These are phyloP conservation scores for Cryptocephalus moraei DNA, from an alignment of 2,888 invertebrate species.

Conservation along the genomic window DNA sequence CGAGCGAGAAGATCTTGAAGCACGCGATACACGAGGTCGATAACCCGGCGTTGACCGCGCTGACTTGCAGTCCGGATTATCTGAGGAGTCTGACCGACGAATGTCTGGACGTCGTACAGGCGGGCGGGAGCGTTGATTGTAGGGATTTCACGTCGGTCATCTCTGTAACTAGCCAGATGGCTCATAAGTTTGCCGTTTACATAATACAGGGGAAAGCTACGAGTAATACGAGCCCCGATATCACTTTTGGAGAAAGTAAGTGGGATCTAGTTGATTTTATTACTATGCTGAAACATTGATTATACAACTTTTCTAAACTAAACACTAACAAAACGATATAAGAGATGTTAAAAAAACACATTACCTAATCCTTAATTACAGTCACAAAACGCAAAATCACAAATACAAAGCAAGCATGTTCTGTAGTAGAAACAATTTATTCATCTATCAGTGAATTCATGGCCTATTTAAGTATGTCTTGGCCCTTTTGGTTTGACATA, in stretches of 20 bases:
- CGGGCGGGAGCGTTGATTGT: slow-evolving; percentile 18
- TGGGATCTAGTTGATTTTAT: slow-evolving; percentile 9
- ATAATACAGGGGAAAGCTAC: slow-evolving; percentile 67
- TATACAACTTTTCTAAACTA: too few species aligned
- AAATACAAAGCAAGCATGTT: too few species aligned
- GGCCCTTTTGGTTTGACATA: too few species aligned
- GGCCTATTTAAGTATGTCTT: neutral
- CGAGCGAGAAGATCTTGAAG: slow-evolving; percentile 30
- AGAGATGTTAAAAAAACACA: neutral
- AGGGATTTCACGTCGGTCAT: slow-evolving; percentile 32
- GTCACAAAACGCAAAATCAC: too few species aligned
- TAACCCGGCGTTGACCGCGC: slow-evolving; percentile 54
- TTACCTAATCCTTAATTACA: too few species aligned
- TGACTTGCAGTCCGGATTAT: slow-evolving; percentile 56
- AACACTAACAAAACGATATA: neutral
- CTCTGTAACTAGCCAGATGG: slow-evolving; percentile 41
- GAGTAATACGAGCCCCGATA: slow-evolving; percentile 63
- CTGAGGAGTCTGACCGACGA: slow-evolving; percentile 38
- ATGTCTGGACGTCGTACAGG: slow-evolving; percentile 35
- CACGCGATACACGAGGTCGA: slow-evolving; percentile 48
- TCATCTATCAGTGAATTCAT: neutral
- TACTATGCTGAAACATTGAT: neutral
- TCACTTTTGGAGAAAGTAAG: slow-evolving; percentile 54
- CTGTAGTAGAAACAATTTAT: neutral
- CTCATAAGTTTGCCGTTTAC: slow-evolving; percentile 50